Conservation (phyloP, 2,797 vertebrate species). For the Oreochromis grahami region DNA sequence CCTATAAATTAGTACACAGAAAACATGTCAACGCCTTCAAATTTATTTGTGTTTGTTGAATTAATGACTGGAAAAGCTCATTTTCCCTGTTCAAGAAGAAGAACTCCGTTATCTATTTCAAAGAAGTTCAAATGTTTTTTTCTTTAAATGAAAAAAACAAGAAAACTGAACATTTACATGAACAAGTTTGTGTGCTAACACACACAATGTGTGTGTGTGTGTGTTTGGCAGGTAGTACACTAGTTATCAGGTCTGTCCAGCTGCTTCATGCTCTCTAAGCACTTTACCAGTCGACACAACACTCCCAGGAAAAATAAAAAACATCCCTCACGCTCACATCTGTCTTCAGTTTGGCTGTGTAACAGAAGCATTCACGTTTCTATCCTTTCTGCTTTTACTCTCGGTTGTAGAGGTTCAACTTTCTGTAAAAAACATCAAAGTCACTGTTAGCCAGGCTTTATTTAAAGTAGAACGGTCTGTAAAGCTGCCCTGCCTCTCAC, state of each 20-base stretch:
- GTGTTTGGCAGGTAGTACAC: not conserved
- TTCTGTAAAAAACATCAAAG: not conserved
- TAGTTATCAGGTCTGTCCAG: conserved; percentile 49
- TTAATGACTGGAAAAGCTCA: fast-evolving
- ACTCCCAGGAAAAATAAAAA: not conserved
- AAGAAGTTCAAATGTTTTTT: not conserved
- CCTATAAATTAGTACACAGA: not conserved
- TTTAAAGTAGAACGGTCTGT: not conserved
- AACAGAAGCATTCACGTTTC: not conserved
- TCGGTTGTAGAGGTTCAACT: not conserved
- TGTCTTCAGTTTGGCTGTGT: not conserved
- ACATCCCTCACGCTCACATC: not conserved
- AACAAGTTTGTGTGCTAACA: not conserved
- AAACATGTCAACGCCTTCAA: not conserved
- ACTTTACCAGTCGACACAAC: conserved; percentile 22
- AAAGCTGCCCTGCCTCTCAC: not conserved
- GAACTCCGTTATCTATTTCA: not conserved
- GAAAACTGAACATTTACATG: not conserved
- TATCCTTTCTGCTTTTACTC: not conserved
- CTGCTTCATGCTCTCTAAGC: conserved; percentile 47
- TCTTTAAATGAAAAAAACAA: not conserved
- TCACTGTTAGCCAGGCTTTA: not conserved
- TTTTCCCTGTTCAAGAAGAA: not conserved
- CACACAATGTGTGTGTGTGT: not conserved
- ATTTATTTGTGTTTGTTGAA: not conserved